Conservation (phyloP, 2,113 vertebrate genomes). For the Hyperoodon ampullatus region DNA sequence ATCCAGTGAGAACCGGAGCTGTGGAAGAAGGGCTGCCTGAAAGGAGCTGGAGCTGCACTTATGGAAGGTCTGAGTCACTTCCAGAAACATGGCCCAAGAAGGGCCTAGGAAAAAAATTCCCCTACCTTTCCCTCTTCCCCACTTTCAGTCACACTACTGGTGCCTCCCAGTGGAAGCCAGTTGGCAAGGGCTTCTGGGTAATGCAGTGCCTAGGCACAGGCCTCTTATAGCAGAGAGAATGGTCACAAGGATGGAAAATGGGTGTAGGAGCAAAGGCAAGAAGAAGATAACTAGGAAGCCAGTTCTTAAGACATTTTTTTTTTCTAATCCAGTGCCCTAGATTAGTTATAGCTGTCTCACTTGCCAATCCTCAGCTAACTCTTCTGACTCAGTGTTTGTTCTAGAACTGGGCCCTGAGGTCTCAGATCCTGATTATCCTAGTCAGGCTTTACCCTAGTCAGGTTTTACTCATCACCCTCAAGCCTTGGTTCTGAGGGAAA, state of each 20-base stretch:
- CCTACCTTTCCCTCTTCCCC: neutral
- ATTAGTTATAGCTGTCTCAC: neutral
- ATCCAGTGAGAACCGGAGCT: neutral
- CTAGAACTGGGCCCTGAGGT: neutral
- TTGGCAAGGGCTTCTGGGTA: conserved; percentile 5
- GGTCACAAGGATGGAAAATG: neutral
- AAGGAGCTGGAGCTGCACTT: neutral
- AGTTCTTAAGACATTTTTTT: neutral
- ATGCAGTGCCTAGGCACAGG: neutral
- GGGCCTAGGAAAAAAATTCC: neutral
- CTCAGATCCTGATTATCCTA: neutral
- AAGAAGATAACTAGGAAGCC: neutral
- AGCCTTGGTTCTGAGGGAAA: neutral
- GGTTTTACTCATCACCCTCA: neutral
- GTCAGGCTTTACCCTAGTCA: neutral
- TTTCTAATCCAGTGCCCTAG: neutral
- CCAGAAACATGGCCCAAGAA: neutral
- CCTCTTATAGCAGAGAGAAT: neutral
- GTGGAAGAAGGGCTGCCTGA: neutral
- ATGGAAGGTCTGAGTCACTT: neutral
- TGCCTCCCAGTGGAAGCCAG: neutral
- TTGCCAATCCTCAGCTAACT: neutral
- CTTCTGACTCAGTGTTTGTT: neutral
- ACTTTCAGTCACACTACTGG: neutral
- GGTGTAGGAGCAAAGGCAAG: neutral